phyloP scores from a whole-genome alignment of 2,113 vertebrate species.

The Nothocercus nigrocapillus region DNA sequence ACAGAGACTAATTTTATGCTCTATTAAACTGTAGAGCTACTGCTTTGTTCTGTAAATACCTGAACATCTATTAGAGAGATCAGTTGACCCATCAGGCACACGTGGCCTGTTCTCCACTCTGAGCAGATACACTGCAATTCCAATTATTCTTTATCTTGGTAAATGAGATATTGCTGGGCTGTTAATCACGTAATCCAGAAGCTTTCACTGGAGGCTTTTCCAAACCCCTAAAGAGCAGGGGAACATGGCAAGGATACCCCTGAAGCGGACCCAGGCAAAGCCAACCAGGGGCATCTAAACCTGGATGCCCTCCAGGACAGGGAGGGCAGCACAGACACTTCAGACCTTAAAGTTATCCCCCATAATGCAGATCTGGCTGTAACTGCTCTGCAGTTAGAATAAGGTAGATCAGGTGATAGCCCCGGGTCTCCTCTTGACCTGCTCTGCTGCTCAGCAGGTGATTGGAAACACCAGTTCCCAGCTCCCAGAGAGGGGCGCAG shows the following conservation, averaged over 20 bases:
- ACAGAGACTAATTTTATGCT: background rate
- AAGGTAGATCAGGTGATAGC: rapidly evolving
- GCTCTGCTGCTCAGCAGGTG: background rate
- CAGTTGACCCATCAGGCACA: background rate
- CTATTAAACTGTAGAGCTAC: background rate
- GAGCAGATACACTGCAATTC: background rate
- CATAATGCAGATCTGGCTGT: rapidly evolving
- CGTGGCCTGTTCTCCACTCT: background rate
- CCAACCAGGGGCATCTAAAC: background rate
- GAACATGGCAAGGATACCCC: background rate
- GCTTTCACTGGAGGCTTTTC: background rate
- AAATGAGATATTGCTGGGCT: background rate
- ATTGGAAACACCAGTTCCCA: background rate
- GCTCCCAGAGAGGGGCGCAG: background rate
- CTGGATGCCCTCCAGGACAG: background rate
- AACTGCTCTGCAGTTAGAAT: background rate
- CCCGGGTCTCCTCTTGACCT: background rate
- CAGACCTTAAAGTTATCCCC: background rate
- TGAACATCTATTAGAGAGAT: background rate
- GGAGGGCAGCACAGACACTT: background rate
- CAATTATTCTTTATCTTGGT: background rate
- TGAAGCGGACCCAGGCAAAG: background rate
- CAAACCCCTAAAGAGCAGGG: background rate
- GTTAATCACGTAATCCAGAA: background rate
- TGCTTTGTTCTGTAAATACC: background rate